Evolutionary conservation across 2,113 vertebrate genomes (phyloP), one percentile per base, ranked within the genome.

Genomic region (Thalassoma bifasciatum): DNA sequence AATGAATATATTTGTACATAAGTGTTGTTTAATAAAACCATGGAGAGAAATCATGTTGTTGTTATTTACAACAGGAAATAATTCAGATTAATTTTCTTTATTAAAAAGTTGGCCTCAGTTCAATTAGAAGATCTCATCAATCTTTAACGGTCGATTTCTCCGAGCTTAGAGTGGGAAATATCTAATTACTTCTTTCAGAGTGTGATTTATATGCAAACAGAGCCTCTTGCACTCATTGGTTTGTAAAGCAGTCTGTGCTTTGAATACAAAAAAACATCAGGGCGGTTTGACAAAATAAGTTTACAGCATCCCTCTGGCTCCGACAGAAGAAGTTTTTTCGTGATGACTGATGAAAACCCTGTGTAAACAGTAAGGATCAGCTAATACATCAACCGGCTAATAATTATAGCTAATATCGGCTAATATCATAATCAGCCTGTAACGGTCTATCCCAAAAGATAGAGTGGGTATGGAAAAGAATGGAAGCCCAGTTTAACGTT

Each of bases 1-100:
- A 84, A 81, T 69, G 53, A 80, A 72, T 70, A 88, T 73, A 91
- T 91, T 91, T 93, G 85, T 92, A 91, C 52, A 83, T 89, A 91
- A 24, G 54, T 85, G 84, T 90, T 90, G 66, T 85, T 91, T 93
- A 90, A 91, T 91, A 91, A 92, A 92, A 88, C 11, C 68, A 22
- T 58, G 56, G 2, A 1, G 9, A 10, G 51, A 61, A 71, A 9
- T 37, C 6, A 26, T 38, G 37, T 13, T n/a, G 10, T 4, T 3
- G 10, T 73, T 10, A 34, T 60, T 69, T 22, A 21, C 61, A 2
- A 16, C 2, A 23, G 3, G 4, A 42, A 0, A 30, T 24, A 10
- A 42, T 68, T 23, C 14, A 2, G 21, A 58, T 53, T 12, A 0
- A 23, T 57, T 46, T 16, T 23, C 16, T 77, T 80, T 57, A 3